Percentiles rank a stretch among this genome's conserved stretches.
Evolutionary conservation across 2,888 invertebrate genomes (phyloP).

Genomic region (Lomographa bimaculata): DNA sequence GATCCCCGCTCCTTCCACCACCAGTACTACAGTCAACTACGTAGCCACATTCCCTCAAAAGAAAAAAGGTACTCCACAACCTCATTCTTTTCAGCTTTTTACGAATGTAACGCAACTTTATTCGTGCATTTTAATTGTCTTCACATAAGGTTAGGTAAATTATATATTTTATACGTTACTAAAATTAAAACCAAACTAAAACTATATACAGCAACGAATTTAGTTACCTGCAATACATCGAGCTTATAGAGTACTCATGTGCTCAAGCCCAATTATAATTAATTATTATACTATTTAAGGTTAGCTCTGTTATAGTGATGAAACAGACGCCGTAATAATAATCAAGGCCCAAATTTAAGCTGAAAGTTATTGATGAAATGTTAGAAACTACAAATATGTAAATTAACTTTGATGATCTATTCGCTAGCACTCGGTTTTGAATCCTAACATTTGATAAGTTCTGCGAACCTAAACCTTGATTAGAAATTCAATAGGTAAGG

Average conservation of each 20-base stretch:
- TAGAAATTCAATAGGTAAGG: conserved; percentile 61
- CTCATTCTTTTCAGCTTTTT: conserved; percentile 21
- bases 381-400: conserved; percentile 45
- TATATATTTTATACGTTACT: no score
- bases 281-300: conserved; percentile 26
- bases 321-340: conserved; percentile 46
- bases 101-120: no score
- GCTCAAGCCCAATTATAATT: no score
- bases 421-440: conserved; percentile 38
- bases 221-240: no score
- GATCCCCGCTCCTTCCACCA: conserved; percentile 93
- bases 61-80: conserved; percentile 83
- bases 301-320: conserved; percentile 23
- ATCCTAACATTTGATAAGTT: conserved; percentile 49
- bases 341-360: conserved; percentile 44
- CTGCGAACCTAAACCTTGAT: conserved; percentile 57
- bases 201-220: no score
- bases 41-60: conserved; percentile 83
- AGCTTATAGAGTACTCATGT: no score
- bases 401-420: conserved; percentile 61
- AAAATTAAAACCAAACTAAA: no score
- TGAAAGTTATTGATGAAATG: conserved; percentile 45
- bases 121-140: no score
- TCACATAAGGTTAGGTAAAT: no score
- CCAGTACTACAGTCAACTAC: conserved; percentile 82